Base-by-base conservation (phyloP, 2,113 vertebrate genomes). In the Carassius auratus region DNA sequence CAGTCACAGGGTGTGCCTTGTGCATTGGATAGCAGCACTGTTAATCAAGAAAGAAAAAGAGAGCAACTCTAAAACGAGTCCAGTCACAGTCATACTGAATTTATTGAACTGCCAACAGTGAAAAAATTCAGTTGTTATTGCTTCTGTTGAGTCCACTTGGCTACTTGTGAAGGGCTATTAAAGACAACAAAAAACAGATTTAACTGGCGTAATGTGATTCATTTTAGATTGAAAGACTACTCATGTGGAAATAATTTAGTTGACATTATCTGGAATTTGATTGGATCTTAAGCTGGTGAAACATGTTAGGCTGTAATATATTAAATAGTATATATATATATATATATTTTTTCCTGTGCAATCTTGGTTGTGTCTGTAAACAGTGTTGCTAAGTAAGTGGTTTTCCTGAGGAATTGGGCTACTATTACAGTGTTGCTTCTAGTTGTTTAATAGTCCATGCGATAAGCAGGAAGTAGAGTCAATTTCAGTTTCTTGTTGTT, bases 1-100 rank as follows among this genome's bases (percentile, higher is more conserved):
- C 19, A 80, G 33, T 80, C 57, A 9, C 14, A 42, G 4, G 13
- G 13, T 8, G 21, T 38, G 77, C 62, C n/a, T 8, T 64, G 38
- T 15, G 14, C 0, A 0, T 10, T 30, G 42, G 45, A 30, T 45
- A 76, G 48, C 74, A 45, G 38, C 21, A 23, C 76, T 38, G 10
- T 59, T 59, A 59, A 78, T 59, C 52, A 59, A 78, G 30, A 36
- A 38, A 59, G 30, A 78, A 33, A 77, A 59, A 26, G 74, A 55
- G 6, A 69, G 33, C 33, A 38, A 69, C 0, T 1, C 21, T 74
- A 38, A 74, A 45, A 45, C 0, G 2, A 36, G 23, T 59, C 50
- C 15, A 78, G 3, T 59, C 14, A 78, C 52, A 59, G 30, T 59
- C 52, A 78, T 38, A 59, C 19, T 42, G 36, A 38, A 57, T 59